These are phyloP conservation scores for Drosophila pseudoobscura DNA, from an alignment of 1,140 invertebrate species.

Conservation along the genomic window DNA sequence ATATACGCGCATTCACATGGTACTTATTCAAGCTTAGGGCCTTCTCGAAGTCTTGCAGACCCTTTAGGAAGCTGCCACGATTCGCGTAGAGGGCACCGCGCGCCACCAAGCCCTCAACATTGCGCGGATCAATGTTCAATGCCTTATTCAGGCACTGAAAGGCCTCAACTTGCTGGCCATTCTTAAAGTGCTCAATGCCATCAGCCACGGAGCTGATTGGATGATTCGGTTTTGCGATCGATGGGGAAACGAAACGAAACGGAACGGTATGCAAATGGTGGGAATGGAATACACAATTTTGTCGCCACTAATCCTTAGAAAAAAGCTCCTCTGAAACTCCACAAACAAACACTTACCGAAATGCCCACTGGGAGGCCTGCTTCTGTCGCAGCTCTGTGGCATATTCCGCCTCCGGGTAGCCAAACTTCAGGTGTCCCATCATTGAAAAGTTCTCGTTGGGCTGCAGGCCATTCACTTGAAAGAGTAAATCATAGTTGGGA, in stretches of 20 bases:
- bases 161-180: conserved; percentile 94
- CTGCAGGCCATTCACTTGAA: conserved; percentile 68
- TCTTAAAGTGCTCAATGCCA: conserved; percentile 97
- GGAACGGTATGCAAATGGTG: conserved; percentile 35
- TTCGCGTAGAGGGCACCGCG: conserved; percentile 97
- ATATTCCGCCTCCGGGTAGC: conserved; percentile 91
- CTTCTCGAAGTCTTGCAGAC: conserved; percentile 96
- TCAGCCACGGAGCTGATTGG: conserved; percentile 91
- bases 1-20: conserved; percentile 97
- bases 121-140: conserved; percentile 94
- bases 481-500: conserved; percentile 88
- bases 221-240: neutral
- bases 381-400: conserved; percentile 92
- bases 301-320: neutral
- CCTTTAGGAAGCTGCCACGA: conserved; percentile 95
- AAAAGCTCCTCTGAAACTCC: neutral
- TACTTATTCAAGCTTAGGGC: conserved; percentile 94
- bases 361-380: conserved; percentile 96
- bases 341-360: conserved; percentile 82
- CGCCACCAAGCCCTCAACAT: conserved; percentile 97
- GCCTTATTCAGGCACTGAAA: conserved; percentile 98
- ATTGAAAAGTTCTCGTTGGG: conserved; percentile 86
- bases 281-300: conserved; percentile 32
- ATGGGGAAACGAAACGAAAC: conserved; percentile 4
- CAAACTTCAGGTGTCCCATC: conserved; percentile 88